Evolutionary conservation across 2,797 vertebrate species (phyloP).

Genomic region (Coccyzus lansbergi): DNA sequence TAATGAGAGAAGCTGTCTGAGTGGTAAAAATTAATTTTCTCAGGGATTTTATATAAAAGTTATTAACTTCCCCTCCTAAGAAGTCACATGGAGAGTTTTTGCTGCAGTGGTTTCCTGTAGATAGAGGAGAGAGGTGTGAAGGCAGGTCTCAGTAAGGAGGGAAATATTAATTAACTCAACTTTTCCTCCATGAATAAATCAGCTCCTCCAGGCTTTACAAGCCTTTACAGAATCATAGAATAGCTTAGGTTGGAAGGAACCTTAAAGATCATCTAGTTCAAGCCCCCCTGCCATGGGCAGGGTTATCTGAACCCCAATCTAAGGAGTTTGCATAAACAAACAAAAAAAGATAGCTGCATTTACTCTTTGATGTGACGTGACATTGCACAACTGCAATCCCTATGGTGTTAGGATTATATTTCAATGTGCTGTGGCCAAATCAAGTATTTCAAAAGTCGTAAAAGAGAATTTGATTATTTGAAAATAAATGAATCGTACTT

Average conservation of each 20-base stretch:
- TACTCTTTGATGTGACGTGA: background rate
- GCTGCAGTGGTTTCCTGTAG: background rate
- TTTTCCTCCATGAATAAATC: background rate
- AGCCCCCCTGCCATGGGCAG: no score
- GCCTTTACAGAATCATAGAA: background rate
- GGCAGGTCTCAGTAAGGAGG: background rate
- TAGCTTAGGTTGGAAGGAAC: no score
- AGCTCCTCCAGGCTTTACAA: background rate
- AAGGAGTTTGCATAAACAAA: background rate
- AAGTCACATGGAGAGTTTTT: background rate
- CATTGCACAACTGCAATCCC: background rate
- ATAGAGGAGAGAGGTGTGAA: background rate
- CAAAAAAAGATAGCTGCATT: background rate
- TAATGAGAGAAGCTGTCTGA: background rate
- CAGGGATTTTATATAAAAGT: background rate
- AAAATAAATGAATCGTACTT: background rate
- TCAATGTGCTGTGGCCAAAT: background rate
- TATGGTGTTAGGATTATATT: background rate
- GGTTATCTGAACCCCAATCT: background rate
- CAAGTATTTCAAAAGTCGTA: background rate
- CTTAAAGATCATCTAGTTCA: no score
- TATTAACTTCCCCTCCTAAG: background rate
- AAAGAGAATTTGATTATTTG: background rate
- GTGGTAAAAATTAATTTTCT: background rate
- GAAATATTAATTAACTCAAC: background rate